phyloP scores from a whole-genome alignment of 1,140 invertebrate species.

The Trigoniulus corallinus region DNA sequence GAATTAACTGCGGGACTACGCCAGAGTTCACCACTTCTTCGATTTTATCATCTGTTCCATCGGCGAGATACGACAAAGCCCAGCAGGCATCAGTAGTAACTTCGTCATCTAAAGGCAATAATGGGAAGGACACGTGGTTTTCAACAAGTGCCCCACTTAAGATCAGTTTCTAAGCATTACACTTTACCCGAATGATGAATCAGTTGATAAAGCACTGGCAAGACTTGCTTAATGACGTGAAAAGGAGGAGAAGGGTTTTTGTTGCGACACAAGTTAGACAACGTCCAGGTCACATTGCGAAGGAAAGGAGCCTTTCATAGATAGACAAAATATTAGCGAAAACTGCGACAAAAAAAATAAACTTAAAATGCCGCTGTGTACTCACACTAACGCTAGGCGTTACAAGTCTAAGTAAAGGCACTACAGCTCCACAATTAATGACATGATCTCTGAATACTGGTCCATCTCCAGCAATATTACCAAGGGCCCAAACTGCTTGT shows the following conservation, averaged over 20 bases:
- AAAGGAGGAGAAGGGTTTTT: conserved; percentile 74
- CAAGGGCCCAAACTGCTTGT: conserved; percentile 94
- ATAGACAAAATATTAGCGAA: conserved; percentile 3
- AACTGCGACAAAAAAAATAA: background rate
- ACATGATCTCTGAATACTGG: conserved; percentile 56
- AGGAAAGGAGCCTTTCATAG: conserved; percentile 19
- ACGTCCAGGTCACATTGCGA: conserved; percentile 69
- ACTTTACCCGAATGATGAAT: conserved; percentile 52
- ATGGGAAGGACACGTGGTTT: background rate
- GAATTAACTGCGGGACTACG: conserved; percentile 55
- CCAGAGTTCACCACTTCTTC: conserved; percentile 55
- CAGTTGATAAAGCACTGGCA: conserved; percentile 62
- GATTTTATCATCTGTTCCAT: conserved; percentile 86
- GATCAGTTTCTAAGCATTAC: background rate
- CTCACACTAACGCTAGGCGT: conserved; percentile 36
- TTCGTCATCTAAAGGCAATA: background rate
- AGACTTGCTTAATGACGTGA: conserved; percentile 52
- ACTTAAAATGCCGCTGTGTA: conserved; percentile 6
- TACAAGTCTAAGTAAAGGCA: conserved; percentile 46
- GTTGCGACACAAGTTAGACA: conserved; percentile 81
- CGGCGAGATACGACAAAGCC: conserved; percentile 90
- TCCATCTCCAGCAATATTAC: conserved; percentile 89
- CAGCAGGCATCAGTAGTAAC: conserved; percentile 76
- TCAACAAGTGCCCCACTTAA: background rate
- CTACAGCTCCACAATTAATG: conserved; percentile 40